Base-by-base conservation (phyloP, 2,888 invertebrate species). In the Scrobipalpa costella region DNA sequence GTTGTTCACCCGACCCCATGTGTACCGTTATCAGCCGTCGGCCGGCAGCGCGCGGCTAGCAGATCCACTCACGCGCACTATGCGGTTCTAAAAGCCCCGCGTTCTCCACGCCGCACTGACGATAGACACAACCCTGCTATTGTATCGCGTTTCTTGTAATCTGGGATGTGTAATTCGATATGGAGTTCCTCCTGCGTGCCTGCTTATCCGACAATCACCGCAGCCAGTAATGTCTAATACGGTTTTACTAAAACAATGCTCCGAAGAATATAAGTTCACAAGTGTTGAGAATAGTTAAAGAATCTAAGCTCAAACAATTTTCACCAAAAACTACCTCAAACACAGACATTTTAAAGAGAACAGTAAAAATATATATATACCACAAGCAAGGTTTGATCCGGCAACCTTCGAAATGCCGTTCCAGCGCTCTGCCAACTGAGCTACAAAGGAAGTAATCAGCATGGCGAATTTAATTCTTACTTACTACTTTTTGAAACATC, bases 1-100 rank as follows among this genome's bases (percentile, higher is more conserved):
- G 77, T 78, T 78, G 74, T 73, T 76, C 71, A 75, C 76, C 77
- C 71, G 68, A 58, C 57, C 63, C 65, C 58, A 40, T 58, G 52
- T 61, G 66, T 76, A 66, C 76, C 77, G 78, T 74, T 76, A 76
- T 67, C 67, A 66, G 66, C 71, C 71, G 66, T 68, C 70, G 59
- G 67, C 64, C 59, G n/a, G 64, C 71, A 66, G 64, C 59, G 69
- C 68, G 67, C 69, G 66, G 67, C 55, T 63, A 63, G 66, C 65
- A 49, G 57, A 68, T 65, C 66, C 64, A 63, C 69, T 64, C 67
- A 63, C 19, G 21, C 7, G 61, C 55, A 66, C 62, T 57, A 60
- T 63, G 67, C 66, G 65, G 47, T 38, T 62, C 61, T 61, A 36
- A 49, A 15, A 27, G 13, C 27, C n/a, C n/a, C 7, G 36, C 47